phyloP scores from a whole-genome alignment of 2,113 vertebrate species.

The Motacilla tschutschensis region DNA sequence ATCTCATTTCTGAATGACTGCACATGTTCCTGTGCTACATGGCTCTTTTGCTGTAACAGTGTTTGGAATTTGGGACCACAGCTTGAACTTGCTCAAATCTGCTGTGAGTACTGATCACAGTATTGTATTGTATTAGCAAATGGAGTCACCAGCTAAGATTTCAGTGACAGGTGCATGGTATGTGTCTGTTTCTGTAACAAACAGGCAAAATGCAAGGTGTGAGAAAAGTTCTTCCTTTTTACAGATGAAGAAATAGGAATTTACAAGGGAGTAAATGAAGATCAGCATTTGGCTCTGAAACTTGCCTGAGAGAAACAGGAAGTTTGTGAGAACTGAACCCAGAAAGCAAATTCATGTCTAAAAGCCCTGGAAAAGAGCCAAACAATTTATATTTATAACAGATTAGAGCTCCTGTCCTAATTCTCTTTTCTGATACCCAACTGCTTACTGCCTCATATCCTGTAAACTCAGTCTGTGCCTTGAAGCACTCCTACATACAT shows the following conservation, averaged over 20 bases:
- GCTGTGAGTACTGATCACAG: background rate
- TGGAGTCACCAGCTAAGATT: background rate
- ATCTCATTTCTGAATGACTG: background rate
- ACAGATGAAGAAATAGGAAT: background rate
- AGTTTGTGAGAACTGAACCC: background rate
- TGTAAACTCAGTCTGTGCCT: slow-evolving; percentile 25
- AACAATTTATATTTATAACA: background rate
- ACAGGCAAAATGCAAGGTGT: background rate
- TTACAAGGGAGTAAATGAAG: background rate
- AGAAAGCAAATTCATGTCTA: slow-evolving; percentile 1
- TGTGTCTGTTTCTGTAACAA: background rate
- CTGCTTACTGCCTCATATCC: slow-evolving; percentile 18
- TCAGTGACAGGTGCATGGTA: rapidly evolving
- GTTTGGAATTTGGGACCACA: background rate
- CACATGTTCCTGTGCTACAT: background rate
- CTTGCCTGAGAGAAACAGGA: background rate
- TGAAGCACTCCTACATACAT: slow-evolving; percentile 24
- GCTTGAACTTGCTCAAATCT: background rate
- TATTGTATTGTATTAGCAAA: background rate
- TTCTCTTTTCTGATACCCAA: slow-evolving; percentile 13
- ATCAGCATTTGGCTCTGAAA: background rate
- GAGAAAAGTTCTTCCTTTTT: background rate
- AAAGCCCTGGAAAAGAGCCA: background rate
- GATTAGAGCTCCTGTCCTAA: slow-evolving; percentile 24
- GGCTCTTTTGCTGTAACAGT: background rate